Evolutionary conservation across 35 echinoderm and acorn worm genomes (phyloP), one percentile per base, ranked within the genome.

Genomic region (Chiridota heheva): DNA sequence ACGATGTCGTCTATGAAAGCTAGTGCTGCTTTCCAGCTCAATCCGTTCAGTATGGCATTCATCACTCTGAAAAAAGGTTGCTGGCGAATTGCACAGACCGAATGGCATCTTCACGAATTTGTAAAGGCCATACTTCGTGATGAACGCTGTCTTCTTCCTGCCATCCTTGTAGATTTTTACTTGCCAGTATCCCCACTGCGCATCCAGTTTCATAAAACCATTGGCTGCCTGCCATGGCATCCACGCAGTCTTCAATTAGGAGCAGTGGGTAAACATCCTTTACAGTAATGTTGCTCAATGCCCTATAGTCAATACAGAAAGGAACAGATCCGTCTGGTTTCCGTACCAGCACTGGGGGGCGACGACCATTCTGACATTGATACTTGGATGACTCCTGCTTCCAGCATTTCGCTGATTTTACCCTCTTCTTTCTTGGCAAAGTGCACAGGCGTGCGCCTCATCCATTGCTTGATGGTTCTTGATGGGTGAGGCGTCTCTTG

Each of bases 1-100:
- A 87, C 33, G 17, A 87, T 40, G 60, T 87, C 84, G 35, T 87
- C 84, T 22, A 87, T 36, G 55, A 82, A 87, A 17, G 75, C 84
- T 13, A 87, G 41, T 8, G 30, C 58, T 39, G 39, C 53, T 4
- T 87, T 32, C 84, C 84, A 87, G 13, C 43, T 82, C 36, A 87
- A 59, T 10, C 84, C 84, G 10, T 22, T 10, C 15, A 87, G 58
- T 2, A 87, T 58, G 1, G 47, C 36, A 37, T 72, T 37, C 69
- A 72, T 72, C 26, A 72, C 26, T 72, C 69, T 37, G 10, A n/a
- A 25, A 43, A 72, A 72, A 41, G 69, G n/a, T 85, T 36, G 60
- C 15, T 18, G 36, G 79, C 20, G 64, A 34, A 49, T 82, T 83
- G 41, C 66, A 83, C 2, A 83, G 41, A 5, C 62, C 81, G 33